Evolutionary conservation across 2,888 invertebrate genomes (phyloP), one percentile per base, ranked within the genome.

Genomic region (Chrysomela aeneicollis): DNA sequence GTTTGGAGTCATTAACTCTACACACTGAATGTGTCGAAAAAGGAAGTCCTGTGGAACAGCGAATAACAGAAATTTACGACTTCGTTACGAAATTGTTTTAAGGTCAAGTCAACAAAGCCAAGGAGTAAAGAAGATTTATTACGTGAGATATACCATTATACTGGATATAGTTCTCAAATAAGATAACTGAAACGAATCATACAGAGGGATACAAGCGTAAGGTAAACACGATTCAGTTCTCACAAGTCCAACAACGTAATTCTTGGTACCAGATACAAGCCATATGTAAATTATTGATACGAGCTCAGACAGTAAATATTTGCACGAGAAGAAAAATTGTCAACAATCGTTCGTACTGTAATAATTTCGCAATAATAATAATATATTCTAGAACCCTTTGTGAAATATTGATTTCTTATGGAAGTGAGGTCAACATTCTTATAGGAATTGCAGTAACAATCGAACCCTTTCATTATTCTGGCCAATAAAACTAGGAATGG

Each of bases 261-360:
- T 61, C 51, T 37, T 57, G 26, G 51, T 46, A 21, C 57, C 42
- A 26, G 37, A 55, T 55, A 55, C 19, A 58, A 42, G 42, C 54
- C 57, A 66, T 17, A 59, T 61, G 63, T 22, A 17, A 59, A 37
- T 30, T 21, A 46, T 59, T 63, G 65, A 66, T 69, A 66, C 59
- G 57, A 55, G 57, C 52, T 59, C 65, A 69, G 65, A 67, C 65
- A 49, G 54, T 61, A 69, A 69, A 69, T 69, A 69, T 69, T 69
- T 67, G 52, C 53, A 53, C 3, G n/a, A 52, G 49, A 54, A 61
- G 32, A 55, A 51, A 12, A n/a, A 59, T 52, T 19, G 22, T 8
- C 61, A 49, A 46, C 55, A 61, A 61, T 46, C 59, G 35, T n/a
- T 9, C 37, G 22, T 51, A 51, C 51, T 51, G 59, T 59, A 21